Evolutionary conservation across 2,888 invertebrate genomes (phyloP), one percentile per base, ranked within the genome.

Genomic region (Enchytraeus crypticus): DNA sequence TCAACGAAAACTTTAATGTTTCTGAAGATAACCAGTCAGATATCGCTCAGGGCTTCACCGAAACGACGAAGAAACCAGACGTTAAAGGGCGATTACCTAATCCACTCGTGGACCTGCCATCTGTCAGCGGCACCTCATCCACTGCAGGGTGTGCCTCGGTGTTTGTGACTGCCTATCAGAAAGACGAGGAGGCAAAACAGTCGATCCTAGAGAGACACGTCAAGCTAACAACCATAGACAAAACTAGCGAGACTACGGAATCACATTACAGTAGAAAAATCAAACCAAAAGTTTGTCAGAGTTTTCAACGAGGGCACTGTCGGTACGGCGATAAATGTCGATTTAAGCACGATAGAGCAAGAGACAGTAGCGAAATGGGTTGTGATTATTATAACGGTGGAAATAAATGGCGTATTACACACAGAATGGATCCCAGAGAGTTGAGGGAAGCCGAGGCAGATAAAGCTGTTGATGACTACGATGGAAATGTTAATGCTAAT

Each of bases 281-380:
- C 32, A 54, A 34, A 27, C 38, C 14, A 38, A 38, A 38, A 38
- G 27, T 54, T 26, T 54, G 55, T 34, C 21, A 27, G 34, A 54
- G 55, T 38, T 54, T 54, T 54, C 38, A 54, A 38, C 33, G 27
- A 8, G 55, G 55, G 34, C 32, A 54, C 27, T 54, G 55, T 38
- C 55, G 55, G 1, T 54, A 38, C 21, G 55, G 55, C 21, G n/a
- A 26, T 54, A 54, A 54, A 38, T 54, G 55, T 54, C 55, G 55
- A 27, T 54, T 33, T 11, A 38, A 38, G 32, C 55, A 54, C 14
- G 55, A 38, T 38, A 2, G 27, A 23, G 27, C 55, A 27, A n/a
- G 27, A 4, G 55, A 54, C n/a, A 51, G 21, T 2, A 38, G 14
- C 29, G 32, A 53, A 18, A 53, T 18, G 18, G 38, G 38, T 38